Base-by-base conservation (phyloP, 2,888 invertebrate species). In the Hartigia nigra region DNA sequence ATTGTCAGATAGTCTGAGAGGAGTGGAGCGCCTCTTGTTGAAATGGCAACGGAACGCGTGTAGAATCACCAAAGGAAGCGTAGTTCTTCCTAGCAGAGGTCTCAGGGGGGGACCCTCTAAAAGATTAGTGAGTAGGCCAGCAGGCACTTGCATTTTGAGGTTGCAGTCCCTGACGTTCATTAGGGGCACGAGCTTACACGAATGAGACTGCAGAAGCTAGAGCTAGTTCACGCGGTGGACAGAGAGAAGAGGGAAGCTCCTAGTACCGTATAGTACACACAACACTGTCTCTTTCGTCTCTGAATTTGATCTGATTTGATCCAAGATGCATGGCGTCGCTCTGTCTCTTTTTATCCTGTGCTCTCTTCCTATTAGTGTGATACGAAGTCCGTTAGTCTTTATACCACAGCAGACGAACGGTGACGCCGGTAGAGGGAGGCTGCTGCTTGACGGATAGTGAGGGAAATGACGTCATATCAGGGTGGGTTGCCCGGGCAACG, bases 401-500 rank as follows among this genome's bases (percentile, higher is more conserved):
- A 23, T 9, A 55, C 9, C 55, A 23, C n/a, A n/a, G n/a, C n/a
- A n/a, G 39, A 23, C 55, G 9, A 55, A 55, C 23, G 55, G 9
- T 9, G 55, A 23, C 23, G 55, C 55, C 55, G 23, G 5, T 23
- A 55, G 55, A 55, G 55, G 55, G 55, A 14, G 55, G 55, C 55
- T 55, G 55, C 55, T 55, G 55, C 23, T 55, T 55, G 55, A 55
- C 55, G 23, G 55, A 23, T 55, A 55, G 55, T 23, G 23, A 55
- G 55, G 55, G 23, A 55, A 55, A 23, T 55, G 55, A 55, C 55
- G 55, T 55, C 55, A 55, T 0, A 5, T 55, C 55, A 23, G 55
- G 55, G 86, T 86, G 87, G 87, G 90, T 90, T 90, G 89, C 89
- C 89, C 88, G 87, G 90, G 90, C 87, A 89, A 90, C 90, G 88